phyloP scores from a whole-genome alignment of 2,797 vertebrate species.

The Aselliscus stoliczkanus region DNA sequence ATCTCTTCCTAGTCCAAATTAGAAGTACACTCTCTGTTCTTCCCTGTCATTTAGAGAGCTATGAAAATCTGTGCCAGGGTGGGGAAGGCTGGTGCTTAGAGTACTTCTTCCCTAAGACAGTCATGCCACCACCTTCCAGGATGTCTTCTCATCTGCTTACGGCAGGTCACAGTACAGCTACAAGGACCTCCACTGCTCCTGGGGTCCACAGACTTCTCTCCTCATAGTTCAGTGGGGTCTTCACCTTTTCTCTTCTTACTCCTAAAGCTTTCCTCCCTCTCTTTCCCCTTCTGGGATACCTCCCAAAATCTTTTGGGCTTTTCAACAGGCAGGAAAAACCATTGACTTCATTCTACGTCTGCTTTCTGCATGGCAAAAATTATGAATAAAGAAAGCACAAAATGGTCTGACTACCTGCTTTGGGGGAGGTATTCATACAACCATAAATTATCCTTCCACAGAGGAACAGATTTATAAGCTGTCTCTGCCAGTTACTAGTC shows the following conservation, averaged over 20 bases:
- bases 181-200: background rate
- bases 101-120: background rate
- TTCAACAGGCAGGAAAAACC: background rate
- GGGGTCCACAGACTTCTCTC: background rate
- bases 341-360: background rate
- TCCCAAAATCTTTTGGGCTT: background rate
- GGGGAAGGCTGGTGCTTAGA: background rate
- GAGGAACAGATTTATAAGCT: constrained; percentile 12
- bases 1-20: background rate
- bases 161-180: background rate
- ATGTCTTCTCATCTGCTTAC: background rate
- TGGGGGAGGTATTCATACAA: background rate
- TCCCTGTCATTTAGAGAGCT: background rate
- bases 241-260: background rate
- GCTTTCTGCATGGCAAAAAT: background rate
- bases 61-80: background rate
- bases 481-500: background rate
- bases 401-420: background rate
- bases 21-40: background rate
- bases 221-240: background rate
- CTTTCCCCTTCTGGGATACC: background rate
- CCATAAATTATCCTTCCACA: background rate
- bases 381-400: background rate
- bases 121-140: background rate
- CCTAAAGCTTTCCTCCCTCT: background rate